These are phyloP conservation scores for Pterophyllum scalare DNA, from an alignment of 2,113 vertebrate species.

Conservation along the genomic window DNA sequence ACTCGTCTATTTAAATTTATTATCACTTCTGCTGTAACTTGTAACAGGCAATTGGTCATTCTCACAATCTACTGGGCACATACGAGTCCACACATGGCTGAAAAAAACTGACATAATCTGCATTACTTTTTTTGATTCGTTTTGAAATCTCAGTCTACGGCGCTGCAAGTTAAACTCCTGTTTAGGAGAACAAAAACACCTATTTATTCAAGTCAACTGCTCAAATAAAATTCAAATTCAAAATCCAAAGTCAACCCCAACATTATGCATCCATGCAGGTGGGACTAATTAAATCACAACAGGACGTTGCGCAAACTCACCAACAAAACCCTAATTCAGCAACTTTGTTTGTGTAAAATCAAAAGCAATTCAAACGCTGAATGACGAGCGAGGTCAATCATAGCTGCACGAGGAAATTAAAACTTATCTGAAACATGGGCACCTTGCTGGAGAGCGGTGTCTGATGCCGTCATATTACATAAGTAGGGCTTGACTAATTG, in stretches of 20 bases:
- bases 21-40: not conserved
- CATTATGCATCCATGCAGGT: constrained; percentile 33
- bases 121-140: no score
- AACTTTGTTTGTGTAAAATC: constrained; percentile 16
- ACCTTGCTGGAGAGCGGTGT: constrained; percentile 10
- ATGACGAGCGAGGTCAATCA: constrained; percentile 8
- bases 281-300: constrained; percentile 49
- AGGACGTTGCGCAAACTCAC: not conserved
- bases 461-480: constrained; percentile 42
- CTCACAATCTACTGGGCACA: not conserved
- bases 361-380: constrained; percentile 17
- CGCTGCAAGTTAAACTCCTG: not conserved
- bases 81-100: not conserved
- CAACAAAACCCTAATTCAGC: constrained; percentile 18
- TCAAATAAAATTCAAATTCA: no score
- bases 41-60: not conserved
- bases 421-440: constrained; percentile 28
- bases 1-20: not conserved
- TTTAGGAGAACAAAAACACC: constrained; percentile 17
- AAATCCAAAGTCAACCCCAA: not conserved
- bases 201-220: constrained; percentile 7
- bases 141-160: not conserved
- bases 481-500: constrained; percentile 66
- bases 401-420: constrained; percentile 23
- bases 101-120: not conserved